Evolutionary conservation across 2,888 invertebrate genomes (phyloP).

Genomic region (Baccha elongata): DNA sequence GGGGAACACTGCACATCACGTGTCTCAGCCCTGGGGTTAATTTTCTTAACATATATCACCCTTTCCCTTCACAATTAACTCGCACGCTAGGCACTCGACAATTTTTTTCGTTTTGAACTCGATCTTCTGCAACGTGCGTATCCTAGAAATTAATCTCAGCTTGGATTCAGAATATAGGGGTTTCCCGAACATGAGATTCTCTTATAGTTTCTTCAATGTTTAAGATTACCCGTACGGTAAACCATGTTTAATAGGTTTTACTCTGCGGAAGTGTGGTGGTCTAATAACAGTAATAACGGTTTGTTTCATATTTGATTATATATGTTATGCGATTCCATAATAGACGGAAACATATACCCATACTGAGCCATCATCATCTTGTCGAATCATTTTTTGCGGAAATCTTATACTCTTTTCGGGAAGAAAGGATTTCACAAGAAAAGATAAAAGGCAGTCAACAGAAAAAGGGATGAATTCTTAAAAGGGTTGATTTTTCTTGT

Average conservation of each 20-base stretch:
- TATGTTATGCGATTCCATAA: constrained; percentile 67
- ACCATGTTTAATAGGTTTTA: constrained; percentile 27
- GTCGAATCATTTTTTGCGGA: constrained; percentile 32
- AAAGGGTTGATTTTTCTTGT: constrained; percentile 65
- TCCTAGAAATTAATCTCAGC: constrained; percentile 40
- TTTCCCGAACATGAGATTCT: constrained; percentile 24
- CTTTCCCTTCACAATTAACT: constrained; percentile 41
- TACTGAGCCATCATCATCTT: constrained; percentile 10
- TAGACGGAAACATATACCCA: constrained; percentile 35
- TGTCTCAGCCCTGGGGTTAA: constrained; percentile 34
- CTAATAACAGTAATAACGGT: constrained; percentile 71
- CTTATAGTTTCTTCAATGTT: constrained; percentile 1
- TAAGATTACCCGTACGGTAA: constrained; percentile 54
- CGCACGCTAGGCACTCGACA: constrained; percentile 69
- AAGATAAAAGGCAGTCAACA: constrained; percentile 3
- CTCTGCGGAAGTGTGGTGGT: constrained; percentile 39
- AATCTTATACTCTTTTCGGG: constrained; percentile 6
- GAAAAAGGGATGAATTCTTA: constrained; percentile 53
- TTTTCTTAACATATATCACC: constrained; percentile 36
- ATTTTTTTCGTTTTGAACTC: constrained; percentile 44
- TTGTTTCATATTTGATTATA: constrained; percentile 72
- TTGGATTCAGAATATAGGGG: constrained; percentile 58
- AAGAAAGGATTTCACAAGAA: constrained; percentile 4
- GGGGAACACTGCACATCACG: constrained; percentile 8
- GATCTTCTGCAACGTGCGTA: constrained; percentile 17